Percentiles rank a stretch among this genome's conserved stretches.
Conservation (phyloP, 2,888 invertebrate genomes). For the Clitarchus hookeri region DNA sequence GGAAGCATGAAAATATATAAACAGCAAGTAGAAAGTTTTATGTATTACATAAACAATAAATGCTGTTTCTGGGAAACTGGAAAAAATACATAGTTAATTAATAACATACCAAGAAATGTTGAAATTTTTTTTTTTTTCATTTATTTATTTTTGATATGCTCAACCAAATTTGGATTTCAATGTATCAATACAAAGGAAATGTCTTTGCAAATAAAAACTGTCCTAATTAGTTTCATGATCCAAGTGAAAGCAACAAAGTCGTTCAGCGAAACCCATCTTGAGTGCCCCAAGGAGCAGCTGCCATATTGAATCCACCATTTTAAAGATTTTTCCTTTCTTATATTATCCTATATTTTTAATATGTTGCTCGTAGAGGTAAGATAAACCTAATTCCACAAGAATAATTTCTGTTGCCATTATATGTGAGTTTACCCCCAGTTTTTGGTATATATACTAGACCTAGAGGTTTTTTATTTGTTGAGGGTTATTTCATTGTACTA, state of each 20-base stretch:
- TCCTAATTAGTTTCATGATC: not conserved
- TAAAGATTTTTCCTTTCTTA: not conserved
- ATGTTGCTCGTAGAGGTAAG: not conserved
- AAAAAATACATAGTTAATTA: too few species aligned
- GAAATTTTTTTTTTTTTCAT: too few species aligned
- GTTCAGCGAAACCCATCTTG: not conserved
- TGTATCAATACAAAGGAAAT: not conserved
- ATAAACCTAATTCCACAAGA: not conserved
- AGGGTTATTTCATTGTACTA: too few species aligned
- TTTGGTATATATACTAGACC: not conserved
- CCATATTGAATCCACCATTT: conserved; percentile 23
- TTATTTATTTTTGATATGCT: not conserved
- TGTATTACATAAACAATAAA: too few species aligned
- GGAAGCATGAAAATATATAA: too few species aligned
- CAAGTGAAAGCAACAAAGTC: not conserved
- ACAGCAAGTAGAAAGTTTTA: too few species aligned
- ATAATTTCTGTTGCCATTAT: not conserved
- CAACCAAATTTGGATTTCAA: not conserved
- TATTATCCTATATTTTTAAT: not conserved
- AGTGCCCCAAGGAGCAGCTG: not conserved
- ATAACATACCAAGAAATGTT: too few species aligned
- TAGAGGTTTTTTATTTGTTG: too few species aligned
- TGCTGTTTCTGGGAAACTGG: too few species aligned
- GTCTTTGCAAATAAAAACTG: conserved; percentile 3
- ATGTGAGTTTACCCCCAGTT: not conserved